Evolutionary conservation across 2,888 invertebrate species (phyloP), one percentile per base, ranked within the genome.

Genomic region (Melipona bicolor): DNA sequence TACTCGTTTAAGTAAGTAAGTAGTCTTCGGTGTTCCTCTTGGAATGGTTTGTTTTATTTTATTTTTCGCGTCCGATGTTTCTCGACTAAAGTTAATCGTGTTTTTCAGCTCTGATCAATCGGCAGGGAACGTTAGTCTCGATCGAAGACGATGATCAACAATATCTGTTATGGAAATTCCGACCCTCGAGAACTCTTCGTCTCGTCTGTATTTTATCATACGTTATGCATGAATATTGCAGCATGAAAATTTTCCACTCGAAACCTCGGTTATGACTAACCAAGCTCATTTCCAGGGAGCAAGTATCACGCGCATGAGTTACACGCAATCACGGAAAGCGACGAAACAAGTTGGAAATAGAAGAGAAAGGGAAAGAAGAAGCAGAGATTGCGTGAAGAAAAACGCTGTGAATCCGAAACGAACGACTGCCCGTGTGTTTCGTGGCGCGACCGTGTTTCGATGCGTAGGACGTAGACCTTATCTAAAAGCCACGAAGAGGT

Each of bases 401-500:
- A 61, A 62, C 24, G 62, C 62, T 52, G 59, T 70, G 64, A 54
- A 70, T 61, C 77, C 79, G 77, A 32, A 32, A 32, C 32, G 32
- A 32, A 32, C 32, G 32, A 32, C 32, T 32, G 32, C 32, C 32
- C 84, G 88, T 76, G 64, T 69, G 88, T 84, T 88, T 84, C 76
- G 88, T 84, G 81, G 49, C 36, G 65, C 70, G 82, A 67, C 80
- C 74, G 82, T 32, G 0, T 32, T 32, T 32, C 32, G 32, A 81
- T 81, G 84, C 88, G 88, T 88, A 88, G 88, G 88, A 87, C 88
- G 70, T 84, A 85, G 90, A 88, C 88, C 90, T 90, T 90, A 89
- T 90, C 90, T 87, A 86, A 90, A 87, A 90, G 88, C 86, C 89
- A 75, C 90, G 85, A 89, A 88, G 89, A 87, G 89, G 86, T 74